Base-by-base conservation (phyloP, 2,113 vertebrate genomes). In the Dunckerocampus dactyliophorus region DNA sequence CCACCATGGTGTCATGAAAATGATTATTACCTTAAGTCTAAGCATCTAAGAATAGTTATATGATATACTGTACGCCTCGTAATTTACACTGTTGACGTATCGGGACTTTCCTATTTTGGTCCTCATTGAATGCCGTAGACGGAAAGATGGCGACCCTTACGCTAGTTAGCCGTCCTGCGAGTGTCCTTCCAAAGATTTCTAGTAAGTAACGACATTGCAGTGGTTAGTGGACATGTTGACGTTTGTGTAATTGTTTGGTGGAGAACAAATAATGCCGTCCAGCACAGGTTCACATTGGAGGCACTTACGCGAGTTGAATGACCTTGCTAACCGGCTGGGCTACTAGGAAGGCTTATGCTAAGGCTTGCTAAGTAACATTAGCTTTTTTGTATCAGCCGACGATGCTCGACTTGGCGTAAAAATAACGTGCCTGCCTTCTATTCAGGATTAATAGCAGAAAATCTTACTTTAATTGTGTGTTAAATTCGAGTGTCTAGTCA, bases 101-200 rank as follows among this genome's bases (percentile, higher is more conserved):
- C 3, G 1, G 19, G 4, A 7, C n/a, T 13, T 42, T 6, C 8
- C 1, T 43, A 0, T n/a, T 87, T 85, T 86, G 84, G 37, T 43
- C 71, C 47, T 34, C 20, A 0, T 42, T 31, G 3, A 0, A 3
- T 69, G 56, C 87, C 85, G 87, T 91, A 87, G 71, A 43, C 7
- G 45, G 48, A 75, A 89, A 85, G 58, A 92, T 92, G 91, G 91
- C 91, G 85, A 63, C 87, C 16, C 31, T 77, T 8, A 59, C 59
- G 53, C 17, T 90, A 47, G 59, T 87, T 84, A 76, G 88, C 82
- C 88, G 90, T 85, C 86, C 89, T 87, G 89, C 39, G 56, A 68
- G 79, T 89, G 89, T 89, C 89, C 90, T 92, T 90, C 77, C 88
- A 17, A 87, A 77, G 75, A 55, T 92, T 78, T 80, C 86, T 15